phyloP scores from a whole-genome alignment of 2,888 invertebrate species.

The Kryphioiulus occultus region DNA sequence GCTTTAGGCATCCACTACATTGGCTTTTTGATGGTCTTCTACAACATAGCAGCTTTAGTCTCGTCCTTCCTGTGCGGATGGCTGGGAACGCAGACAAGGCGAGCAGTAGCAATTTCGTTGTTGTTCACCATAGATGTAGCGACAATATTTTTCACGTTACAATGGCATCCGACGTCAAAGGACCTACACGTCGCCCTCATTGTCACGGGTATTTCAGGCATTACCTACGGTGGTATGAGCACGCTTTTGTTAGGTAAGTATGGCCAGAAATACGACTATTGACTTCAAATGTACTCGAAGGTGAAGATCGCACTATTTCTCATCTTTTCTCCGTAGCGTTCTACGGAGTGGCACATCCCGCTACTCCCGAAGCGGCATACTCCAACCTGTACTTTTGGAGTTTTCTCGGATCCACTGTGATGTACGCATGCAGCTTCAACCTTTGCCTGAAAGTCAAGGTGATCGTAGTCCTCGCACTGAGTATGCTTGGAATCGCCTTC shows the following conservation, averaged over 20 bases:
- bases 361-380: slow-evolving; percentile 1
- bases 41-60: not conserved
- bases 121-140: slow-evolving; percentile 1
- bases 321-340: slow-evolving; percentile 33
- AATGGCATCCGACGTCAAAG: slow-evolving; percentile 24
- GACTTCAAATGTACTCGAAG: no score
- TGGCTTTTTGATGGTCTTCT: slow-evolving; percentile 44
- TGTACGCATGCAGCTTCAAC: slow-evolving; percentile 15
- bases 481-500: not conserved
- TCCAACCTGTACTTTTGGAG: slow-evolving; percentile 46
- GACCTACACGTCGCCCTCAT: not conserved
- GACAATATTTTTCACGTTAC: not conserved
- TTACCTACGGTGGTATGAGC: slow-evolving; percentile 37
- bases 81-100: not conserved
- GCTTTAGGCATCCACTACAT: slow-evolving; percentile 48
- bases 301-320: not conserved
- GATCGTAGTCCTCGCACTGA: not conserved
- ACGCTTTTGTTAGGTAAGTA: slow-evolving; percentile 43
- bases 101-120: not conserved
- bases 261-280: no score
- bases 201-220: slow-evolving; percentile 24
- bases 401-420: slow-evolving; percentile 37
- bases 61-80: not conserved
- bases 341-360: not conserved
- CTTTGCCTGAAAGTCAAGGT: slow-evolving; percentile 18